Conservation (phyloP, 1,140 invertebrate genomes). For the Ridgeia piscesae region DNA sequence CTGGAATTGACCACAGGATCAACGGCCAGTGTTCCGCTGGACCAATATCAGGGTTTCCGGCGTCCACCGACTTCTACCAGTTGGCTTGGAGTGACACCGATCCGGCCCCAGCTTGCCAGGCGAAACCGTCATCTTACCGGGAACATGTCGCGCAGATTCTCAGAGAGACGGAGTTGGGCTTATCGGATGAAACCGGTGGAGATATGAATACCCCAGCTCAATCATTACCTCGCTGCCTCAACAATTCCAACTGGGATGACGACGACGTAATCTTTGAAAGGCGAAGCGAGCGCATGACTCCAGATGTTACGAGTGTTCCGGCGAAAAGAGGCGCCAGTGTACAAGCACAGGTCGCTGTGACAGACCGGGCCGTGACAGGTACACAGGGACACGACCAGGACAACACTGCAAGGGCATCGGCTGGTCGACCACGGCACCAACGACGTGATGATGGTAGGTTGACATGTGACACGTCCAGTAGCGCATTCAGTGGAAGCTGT, state of each 20-base stretch:
- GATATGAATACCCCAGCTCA: background rate
- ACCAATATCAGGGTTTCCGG: background rate
- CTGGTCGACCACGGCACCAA: background rate
- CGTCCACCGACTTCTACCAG: background rate
- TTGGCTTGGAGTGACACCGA: background rate
- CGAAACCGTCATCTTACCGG: background rate
- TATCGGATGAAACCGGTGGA: background rate
- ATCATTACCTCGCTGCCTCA: background rate
- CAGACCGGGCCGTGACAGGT: too few species aligned
- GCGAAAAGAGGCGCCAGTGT: background rate
- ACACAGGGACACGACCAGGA: background rate
- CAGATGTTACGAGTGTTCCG: background rate
- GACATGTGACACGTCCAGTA: background rate
- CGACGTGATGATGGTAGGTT: background rate
- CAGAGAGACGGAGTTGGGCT: background rate
- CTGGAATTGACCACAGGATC: background rate
- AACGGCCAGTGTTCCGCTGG: background rate
- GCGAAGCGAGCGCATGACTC: background rate
- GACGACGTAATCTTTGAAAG: background rate
- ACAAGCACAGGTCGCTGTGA: too few species aligned
- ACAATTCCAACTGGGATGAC: background rate
- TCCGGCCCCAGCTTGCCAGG: background rate
- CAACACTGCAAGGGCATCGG: background rate
- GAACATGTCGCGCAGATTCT: background rate
- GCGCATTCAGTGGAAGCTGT: too few species aligned